phyloP scores from a whole-genome alignment of 2,797 vertebrate genomes.

The Rhincodon typus region DNA sequence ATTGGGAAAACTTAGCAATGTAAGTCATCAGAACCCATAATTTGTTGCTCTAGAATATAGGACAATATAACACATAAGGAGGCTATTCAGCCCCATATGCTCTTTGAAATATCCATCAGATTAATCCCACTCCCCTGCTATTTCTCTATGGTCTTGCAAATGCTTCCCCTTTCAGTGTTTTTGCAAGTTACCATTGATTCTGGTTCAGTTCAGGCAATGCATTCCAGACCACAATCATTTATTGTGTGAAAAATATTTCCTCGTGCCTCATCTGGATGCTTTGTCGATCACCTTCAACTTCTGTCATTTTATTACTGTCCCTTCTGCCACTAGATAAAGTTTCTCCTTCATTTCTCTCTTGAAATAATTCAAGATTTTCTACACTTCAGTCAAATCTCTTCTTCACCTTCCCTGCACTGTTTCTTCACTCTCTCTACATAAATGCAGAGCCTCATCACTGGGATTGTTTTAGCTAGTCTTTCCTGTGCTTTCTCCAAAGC shows the following conservation, averaged over 20 bases:
- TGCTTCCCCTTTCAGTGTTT: background rate
- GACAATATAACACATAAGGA: background rate
- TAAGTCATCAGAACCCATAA: background rate
- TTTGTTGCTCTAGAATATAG: background rate
- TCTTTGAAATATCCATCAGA: background rate
- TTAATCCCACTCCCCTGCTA: background rate
- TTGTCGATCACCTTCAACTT: background rate
- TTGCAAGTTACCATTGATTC: background rate
- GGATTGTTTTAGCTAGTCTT: background rate
- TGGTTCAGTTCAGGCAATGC: background rate
- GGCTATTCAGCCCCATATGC: background rate
- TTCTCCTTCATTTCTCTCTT: background rate
- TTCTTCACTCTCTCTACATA: background rate
- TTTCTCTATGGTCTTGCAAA: background rate
- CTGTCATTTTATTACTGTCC: background rate
- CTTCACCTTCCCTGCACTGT: background rate
- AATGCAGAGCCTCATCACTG: background rate
- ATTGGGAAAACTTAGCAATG: background rate
- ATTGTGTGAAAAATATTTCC: background rate
- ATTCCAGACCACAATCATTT: background rate
- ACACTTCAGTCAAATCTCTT: background rate
- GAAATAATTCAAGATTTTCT: background rate
- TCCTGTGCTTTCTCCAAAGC: background rate
- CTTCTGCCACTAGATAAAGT: background rate
- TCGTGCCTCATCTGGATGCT: background rate